A percentile compares a stretch with the other conserved stretches of the same genome.
These are phyloP conservation scores for Lepus timidus DNA, from an alignment of 2,113 vertebrate species.

Conservation along the genomic window DNA sequence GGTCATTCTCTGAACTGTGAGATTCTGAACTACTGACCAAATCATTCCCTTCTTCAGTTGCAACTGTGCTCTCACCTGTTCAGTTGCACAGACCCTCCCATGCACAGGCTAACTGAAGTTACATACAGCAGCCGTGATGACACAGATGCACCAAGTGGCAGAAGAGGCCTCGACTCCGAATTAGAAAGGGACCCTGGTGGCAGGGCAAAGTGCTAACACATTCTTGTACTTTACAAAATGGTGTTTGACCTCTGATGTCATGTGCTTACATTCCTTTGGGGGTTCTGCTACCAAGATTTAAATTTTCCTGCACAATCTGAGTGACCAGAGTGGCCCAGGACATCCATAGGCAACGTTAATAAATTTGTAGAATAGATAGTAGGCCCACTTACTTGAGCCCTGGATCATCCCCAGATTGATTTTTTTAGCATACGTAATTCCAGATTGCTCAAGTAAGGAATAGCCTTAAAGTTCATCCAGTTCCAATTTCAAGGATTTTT, in stretches of 20 bases:
- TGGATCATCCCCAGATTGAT: neutral
- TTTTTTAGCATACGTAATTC: neutral
- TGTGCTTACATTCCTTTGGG: neutral
- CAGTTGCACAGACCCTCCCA: neutral
- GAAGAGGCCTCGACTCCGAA: conserved; percentile 31
- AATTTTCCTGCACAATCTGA: conserved; percentile 18
- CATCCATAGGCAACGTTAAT: neutral
- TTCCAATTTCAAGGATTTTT: neutral
- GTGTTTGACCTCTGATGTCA: conserved; percentile 9
- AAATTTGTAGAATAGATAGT: neutral
- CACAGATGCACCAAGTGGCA: neutral
- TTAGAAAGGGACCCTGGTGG: neutral
- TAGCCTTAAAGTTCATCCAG: neutral
- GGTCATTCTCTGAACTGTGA: conserved; percentile 62
- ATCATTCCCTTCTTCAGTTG: neutral
- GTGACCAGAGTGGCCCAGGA: neutral
- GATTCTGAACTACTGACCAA: conserved; percentile 45
- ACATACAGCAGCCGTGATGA: neutral
- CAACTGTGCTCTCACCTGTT: conserved; percentile 5
- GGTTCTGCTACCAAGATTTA: conserved; percentile 41
- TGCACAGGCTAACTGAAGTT: neutral
- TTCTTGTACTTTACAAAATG: conserved; percentile 55
- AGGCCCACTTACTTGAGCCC: neutral
- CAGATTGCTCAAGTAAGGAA: neutral
- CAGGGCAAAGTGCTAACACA: neutral